phyloP scores from a whole-genome alignment of 64 coral and sea anemone genomes.

The Cladopsammia gracilis region DNA sequence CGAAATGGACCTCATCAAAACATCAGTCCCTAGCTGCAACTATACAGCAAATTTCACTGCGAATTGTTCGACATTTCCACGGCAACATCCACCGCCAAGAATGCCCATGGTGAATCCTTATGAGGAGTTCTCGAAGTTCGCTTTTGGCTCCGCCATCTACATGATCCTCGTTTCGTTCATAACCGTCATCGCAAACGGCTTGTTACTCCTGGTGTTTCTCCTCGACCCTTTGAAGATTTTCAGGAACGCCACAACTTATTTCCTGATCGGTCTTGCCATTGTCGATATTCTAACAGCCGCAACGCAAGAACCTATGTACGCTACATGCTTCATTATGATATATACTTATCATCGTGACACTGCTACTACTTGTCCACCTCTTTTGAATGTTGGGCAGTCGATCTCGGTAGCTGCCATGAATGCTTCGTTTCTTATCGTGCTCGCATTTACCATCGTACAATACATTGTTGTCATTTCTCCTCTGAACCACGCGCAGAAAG shows the following conservation, averaged over 20 bases:
- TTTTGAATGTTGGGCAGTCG: not conserved
- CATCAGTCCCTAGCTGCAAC: too few species aligned
- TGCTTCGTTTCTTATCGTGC: slow-evolving; percentile 24
- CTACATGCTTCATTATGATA: not conserved
- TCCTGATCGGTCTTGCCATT: not conserved
- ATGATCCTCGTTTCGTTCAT: not conserved
- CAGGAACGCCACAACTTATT: not conserved
- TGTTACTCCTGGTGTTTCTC: not conserved
- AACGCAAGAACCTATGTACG: not conserved
- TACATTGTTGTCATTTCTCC: slow-evolving; percentile 34
- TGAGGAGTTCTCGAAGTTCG: not conserved
- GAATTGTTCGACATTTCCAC: too few species aligned
- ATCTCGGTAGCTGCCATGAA: slow-evolving; percentile 1
- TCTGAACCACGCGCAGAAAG: slow-evolving; percentile 1
- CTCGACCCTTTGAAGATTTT: not conserved
- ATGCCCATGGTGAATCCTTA: too few species aligned
- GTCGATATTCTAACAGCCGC: not conserved
- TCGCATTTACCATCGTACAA: slow-evolving; percentile 20
- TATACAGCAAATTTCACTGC: too few species aligned
- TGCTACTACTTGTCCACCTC: not conserved
- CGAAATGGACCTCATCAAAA: too few species aligned
- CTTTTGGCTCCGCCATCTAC: not conserved
- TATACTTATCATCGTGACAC: not conserved
- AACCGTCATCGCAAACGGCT: not conserved
- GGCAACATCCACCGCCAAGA: too few species aligned